Evolutionary conservation across 2,797 vertebrate species (phyloP), one percentile per base, ranked within the genome.

Genomic region (Gambelia wislizenii): DNA sequence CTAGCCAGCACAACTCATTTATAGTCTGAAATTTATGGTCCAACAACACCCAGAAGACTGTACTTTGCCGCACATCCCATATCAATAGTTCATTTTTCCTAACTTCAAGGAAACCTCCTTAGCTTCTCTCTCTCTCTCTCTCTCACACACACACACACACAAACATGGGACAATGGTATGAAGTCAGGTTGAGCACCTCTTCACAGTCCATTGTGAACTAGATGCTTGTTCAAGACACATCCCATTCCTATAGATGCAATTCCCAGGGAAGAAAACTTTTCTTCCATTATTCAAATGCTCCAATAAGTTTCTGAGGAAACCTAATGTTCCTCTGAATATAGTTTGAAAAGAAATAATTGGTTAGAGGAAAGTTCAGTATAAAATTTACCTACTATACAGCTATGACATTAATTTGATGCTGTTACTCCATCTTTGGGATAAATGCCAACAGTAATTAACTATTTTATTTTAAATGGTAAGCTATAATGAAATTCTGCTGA

Each of bases 351-450:
- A 22, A 86, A 67, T 67, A 20, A 64, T 33, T 67, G 30, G 64
- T 33, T 52, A 52, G 3, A 44, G 22, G 75, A 52, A 77, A 12
- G 25, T 64, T 81, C 39, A 80, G 16, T 70, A 13, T 56, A 80
- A 87, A 87, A 33, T 80, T 39, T 42, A 59, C 16, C 42, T 42
- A 72, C 16, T 42, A 56, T 9, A 56, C 30, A 81, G 75, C 25
- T 49, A 18, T 79, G 30, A 27, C 36, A 44, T 59, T 56, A 81
- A 87, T 83, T 87, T 93, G 72, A 76, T 90, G 81, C 77, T 78
- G 39, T 86, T 89, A 77, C 74, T 90, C 84, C 77, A n/a, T 64
- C n/a, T 25, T 82, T 89, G 22, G 92, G 89, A 94, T 87, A 89
- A 90, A 22, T 3, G 4, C 47, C 84, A 88, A 36, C 16, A 25